Evolutionary conservation across 2,113 vertebrate species (phyloP), one percentile per base, ranked within the genome.

Genomic region (Ciconia maguari): DNA sequence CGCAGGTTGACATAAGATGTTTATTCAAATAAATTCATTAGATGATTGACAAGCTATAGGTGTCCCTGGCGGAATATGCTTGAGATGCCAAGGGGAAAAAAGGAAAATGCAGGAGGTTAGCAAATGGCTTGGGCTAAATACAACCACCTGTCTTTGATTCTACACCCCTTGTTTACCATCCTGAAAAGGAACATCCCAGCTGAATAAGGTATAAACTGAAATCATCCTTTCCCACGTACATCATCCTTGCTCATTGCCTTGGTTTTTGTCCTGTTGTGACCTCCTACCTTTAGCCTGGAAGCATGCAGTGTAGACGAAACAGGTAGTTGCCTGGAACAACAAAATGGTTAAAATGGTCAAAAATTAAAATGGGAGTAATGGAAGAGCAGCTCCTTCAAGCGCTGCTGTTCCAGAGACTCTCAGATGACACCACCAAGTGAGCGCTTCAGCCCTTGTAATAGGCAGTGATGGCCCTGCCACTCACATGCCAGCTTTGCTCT

Each of bases 21-120:
- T 95, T 91, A 87, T 86, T 82, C 95, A 90, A 89, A 92, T 36
- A 93, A 84, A 87, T 92, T 87, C 57, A 66, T 95, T 76, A 91
- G 62, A 91, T 95, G 87, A 97, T 81, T 94, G 96, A 87, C 90
- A 96, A 72, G 49, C 46, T 58, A 21, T 70, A 96, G 64, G 38
- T 69, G 54, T 85, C 84, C 82, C 84, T 85, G 30, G 68, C 75
- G 87, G 69, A 87, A 57, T 87, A 83, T 22, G 12, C 61, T 74
- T 71, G 89, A 93, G 87, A 84, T 90, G 62, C 58, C 25, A 89
- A 26, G 16, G 61, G 42, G 4, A 1, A 41, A 76, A 84, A 65
- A 58, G 22, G 60, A 84, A 92, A 96, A 92, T 48, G 25, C 38
- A 89, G 16, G 30, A 75, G 7, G 21, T 57, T 82, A 84, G 49